Evolutionary conservation across 1,140 invertebrate species (phyloP).

Genomic region (Episyrphus balteatus): DNA sequence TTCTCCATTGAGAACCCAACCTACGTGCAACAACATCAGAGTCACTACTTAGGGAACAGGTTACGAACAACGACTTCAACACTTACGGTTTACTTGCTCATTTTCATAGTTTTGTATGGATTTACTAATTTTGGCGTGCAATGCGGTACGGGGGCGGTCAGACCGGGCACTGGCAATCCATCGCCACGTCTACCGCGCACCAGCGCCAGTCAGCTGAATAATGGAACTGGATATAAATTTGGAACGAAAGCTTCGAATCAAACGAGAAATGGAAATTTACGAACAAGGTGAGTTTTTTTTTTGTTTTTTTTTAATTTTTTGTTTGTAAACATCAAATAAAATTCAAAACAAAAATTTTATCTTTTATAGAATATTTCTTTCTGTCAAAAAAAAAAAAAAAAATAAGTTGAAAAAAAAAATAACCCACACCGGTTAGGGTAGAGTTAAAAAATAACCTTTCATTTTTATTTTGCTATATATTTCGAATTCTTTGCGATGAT

Average conservation of each 20-base stretch:
- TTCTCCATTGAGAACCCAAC: neutral
- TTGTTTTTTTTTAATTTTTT: too few species aligned
- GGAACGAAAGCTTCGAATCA: slow-evolving; percentile 9
- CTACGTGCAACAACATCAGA: too few species aligned
- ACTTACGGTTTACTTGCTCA: neutral
- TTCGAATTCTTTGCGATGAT: too few species aligned
- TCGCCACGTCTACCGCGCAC: slow-evolving; percentile 15
- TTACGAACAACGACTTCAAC: neutral
- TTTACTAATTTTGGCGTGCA: neutral
- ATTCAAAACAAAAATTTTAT: too few species aligned
- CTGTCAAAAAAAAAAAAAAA: too few species aligned
- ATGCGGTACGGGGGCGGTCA: slow-evolving; percentile 5
- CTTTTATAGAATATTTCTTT: too few species aligned
- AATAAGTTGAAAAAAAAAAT: too few species aligned
- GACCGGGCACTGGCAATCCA: slow-evolving; percentile 12
- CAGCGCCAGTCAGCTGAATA: slow-evolving; percentile 18
- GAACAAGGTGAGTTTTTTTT: slow-evolving; percentile 13
- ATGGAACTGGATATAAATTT: slow-evolving; percentile 8
- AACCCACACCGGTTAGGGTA: too few species aligned
- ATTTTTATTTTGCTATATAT: too few species aligned
- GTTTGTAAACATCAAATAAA: too few species aligned
- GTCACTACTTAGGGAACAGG: too few species aligned
- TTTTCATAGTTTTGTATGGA: neutral
- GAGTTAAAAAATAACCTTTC: too few species aligned
- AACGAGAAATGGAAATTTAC: slow-evolving; percentile 15